Evolutionary conservation across 1,140 invertebrate species (phyloP).

Genomic region (Monomorium pharaonis): DNA sequence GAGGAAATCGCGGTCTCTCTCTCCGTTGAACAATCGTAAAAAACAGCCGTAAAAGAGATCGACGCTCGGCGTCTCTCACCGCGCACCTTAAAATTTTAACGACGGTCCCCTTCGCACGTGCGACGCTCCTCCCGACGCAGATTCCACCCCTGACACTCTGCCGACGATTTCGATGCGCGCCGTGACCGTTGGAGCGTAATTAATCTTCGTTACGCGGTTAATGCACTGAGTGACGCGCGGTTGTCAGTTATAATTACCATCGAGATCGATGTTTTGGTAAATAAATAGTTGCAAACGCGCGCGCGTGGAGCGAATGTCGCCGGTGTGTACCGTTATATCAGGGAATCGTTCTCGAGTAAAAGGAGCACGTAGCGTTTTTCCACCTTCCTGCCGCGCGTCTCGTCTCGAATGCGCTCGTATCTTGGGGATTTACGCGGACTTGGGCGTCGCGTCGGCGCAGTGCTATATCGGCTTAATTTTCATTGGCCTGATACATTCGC

Average conservation of each 20-base stretch:
- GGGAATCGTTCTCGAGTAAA: no score
- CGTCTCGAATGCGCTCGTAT: neutral
- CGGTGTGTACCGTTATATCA: neutral
- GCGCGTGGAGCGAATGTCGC: neutral
- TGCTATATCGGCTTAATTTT: slow-evolving; percentile 21
- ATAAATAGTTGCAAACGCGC: neutral
- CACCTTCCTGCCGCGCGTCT: neutral
- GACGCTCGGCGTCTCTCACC: neutral
- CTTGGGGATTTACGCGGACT: neutral
- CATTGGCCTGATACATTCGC: slow-evolving; percentile 39
- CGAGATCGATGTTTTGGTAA: slow-evolving; percentile 23
- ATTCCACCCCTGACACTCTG: neutral
- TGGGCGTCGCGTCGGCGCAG: neutral
- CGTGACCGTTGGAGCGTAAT: neutral
- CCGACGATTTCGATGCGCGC: neutral
- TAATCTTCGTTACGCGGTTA: slow-evolving; percentile 34
- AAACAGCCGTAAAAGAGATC: slow-evolving; percentile 56
- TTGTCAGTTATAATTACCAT: slow-evolving; percentile 26
- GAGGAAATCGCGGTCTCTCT: slow-evolving; percentile 1
- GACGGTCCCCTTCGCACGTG: neutral
- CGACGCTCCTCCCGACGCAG: neutral
- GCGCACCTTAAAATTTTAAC: slow-evolving; percentile 15
- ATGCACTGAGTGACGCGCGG: neutral
- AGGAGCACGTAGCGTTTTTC: neutral
- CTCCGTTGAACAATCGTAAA: slow-evolving; percentile 43